Conservation (phyloP, 2,113 vertebrate species). For the Cyanistes caeruleus region DNA sequence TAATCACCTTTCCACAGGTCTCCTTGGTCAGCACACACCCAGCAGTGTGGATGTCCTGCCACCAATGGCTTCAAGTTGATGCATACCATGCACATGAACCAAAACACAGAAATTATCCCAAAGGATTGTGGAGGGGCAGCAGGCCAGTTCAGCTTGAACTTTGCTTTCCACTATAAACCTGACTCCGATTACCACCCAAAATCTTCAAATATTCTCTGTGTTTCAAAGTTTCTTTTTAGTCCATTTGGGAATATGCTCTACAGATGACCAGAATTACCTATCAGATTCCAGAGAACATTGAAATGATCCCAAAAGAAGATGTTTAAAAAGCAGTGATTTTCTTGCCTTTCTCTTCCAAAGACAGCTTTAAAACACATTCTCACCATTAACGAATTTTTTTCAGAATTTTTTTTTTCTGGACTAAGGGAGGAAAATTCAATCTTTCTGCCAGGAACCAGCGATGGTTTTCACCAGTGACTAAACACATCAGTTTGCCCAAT, state of each 20-base stretch:
- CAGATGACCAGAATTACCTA: neutral
- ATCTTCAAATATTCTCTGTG: neutral
- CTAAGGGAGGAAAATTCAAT: accelerated
- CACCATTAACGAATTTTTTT: neutral
- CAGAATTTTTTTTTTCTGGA: neutral
- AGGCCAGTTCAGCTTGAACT: neutral
- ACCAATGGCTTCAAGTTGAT: neutral
- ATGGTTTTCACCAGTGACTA: neutral
- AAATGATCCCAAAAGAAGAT: neutral
- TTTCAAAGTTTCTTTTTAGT: neutral
- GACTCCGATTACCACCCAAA: neutral
- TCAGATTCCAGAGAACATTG: neutral
- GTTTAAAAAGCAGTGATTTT: neutral
- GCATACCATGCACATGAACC: neutral
- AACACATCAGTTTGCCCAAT: neutral
- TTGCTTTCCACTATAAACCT: neutral
- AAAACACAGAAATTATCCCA: neutral
- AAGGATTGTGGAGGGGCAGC: neutral
- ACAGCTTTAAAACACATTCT: neutral
- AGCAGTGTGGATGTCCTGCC: neutral
- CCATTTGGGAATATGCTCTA: neutral
- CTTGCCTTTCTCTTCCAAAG: neutral
- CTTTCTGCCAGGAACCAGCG: neutral
- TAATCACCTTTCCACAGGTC: neutral
- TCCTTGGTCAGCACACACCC: neutral